Base-by-base conservation (phyloP, 2,113 vertebrate genomes). In the Cyphomyrus discorhynchus region DNA sequence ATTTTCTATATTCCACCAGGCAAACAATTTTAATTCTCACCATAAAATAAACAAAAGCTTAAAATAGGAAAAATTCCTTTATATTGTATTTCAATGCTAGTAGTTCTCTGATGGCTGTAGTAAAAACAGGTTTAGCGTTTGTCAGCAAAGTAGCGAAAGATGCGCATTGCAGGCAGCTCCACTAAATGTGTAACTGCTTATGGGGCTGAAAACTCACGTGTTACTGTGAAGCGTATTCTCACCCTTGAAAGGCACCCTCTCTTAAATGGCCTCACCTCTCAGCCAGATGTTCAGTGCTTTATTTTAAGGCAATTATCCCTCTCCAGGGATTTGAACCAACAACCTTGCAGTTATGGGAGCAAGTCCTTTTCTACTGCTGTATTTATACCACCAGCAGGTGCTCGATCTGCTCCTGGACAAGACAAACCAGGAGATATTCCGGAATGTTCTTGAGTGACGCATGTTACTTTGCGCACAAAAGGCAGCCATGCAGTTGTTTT, bases 401-500 rank as follows among this genome's bases (percentile, higher is more conserved):
- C 13, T 21, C 27, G 82, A 84, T 42, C 70, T 7, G 15, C 45
- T 84, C 19, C 21, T n/a, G 82, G 19, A 24, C 46, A 84, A 45
- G 45, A 84, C 45, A 19, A 21, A 46, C 7, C 42, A 27, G 1
- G 15, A 46, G 3, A 46, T 84, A 0, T 24, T 84, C 19, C 11
- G 31, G 39, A 47, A 83, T 45, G 39, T 46, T 47, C 35, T 3
- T 24, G 39, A 47, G 24, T 47, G 42, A 4, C 15, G 31, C 9
- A 8, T 87, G 31, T 56, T 17, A 31, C 46, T 50, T 42, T 24
- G 7, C 53, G n/a, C 35, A 88, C 35, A 88, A 88, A 24, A 46
- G 53, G 21, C 19, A 53, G 45, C 56, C 35, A 50, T 45, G 27
- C 52, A 42, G 42, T 58, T 56, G 19, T 92, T 94, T 94, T 93